A percentile compares a stretch with the other conserved stretches of the same genome.
Evolutionary conservation across 2,888 invertebrate genomes (phyloP).

Genomic region (Sisyra terminalis): DNA sequence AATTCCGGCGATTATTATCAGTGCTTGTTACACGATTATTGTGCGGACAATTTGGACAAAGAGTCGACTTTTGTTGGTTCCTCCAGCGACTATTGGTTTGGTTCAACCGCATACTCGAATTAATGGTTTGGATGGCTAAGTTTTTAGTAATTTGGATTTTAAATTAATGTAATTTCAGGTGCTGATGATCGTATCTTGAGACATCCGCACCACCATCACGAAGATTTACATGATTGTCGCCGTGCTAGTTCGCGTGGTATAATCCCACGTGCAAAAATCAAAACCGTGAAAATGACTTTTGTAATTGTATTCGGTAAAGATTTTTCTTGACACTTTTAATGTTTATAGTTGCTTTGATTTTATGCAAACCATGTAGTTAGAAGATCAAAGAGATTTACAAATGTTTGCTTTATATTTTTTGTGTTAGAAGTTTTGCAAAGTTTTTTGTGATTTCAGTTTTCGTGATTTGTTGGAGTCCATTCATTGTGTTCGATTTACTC

Average conservation of each 20-base stretch:
- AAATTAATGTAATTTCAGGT: constrained; percentile 14
- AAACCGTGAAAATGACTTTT: constrained; percentile 95
- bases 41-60: constrained; percentile 87
- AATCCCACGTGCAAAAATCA: constrained; percentile 89
- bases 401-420: not conserved
- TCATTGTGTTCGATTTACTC: constrained; percentile 81
- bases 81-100: constrained; percentile 26
- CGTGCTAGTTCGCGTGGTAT: constrained; percentile 82
- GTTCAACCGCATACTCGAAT: not conserved
- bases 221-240: constrained; percentile 31
- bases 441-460: constrained; percentile 50
- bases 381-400: not conserved
- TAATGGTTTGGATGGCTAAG: not conserved
- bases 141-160: not conserved
- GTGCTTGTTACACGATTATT: constrained; percentile 79
- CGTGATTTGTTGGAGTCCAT: constrained; percentile 91
- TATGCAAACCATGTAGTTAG: no score
- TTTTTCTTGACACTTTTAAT: constrained; percentile 8
- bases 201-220: constrained; percentile 19
- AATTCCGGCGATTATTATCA: constrained; percentile 73
- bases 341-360: no score
- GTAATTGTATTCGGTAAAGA: constrained; percentile 83
- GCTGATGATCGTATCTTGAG: constrained; percentile 18
- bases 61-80: constrained; percentile 46
- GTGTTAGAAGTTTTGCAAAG: not conserved